Evolutionary conservation across 2,888 invertebrate species (phyloP), one percentile per base, ranked within the genome.

Genomic region (Aphodius granarius): DNA sequence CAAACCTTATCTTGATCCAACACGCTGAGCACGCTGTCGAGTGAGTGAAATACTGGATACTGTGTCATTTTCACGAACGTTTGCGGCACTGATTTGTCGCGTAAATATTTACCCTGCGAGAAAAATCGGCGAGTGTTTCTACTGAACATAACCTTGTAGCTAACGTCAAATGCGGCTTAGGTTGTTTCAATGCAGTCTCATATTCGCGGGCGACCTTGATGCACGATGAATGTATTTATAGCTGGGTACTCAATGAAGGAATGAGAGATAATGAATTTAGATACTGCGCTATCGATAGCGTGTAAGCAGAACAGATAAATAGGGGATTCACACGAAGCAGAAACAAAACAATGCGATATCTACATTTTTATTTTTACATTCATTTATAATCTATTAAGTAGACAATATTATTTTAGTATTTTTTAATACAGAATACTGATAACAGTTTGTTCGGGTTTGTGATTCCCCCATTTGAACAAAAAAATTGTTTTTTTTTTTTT

Each of bases 1-100:
- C 74, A 75, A 77, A 82, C 82, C 72, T 81, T 77, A 71, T 76
- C 77, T 72, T 81, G 78, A 71, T 80, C 79, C 21, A 84, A 77
- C 63, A 81, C 72, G 13, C 79, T 75, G 13, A 82, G 66, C 17
- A 83, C 78, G 13, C 82, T 76, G 20, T 81, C 78, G 13, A 83
- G 75, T 5, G 82, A 81, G 74, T 80, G 78, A 74, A 80, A 83
- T 22, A 83, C 76, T 9, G 16, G 43, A 43, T 43, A 43, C 43
- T 43, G 2, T 43, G 43, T 43, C 43, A 43, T 43, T 13, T 43
- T 43, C 1, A 0, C 1, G 13, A 43, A 43, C 43, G 43, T 43
- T 43, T 43, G 6, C 43, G 13, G 6, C 43, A 43, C 43, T 3
- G 43, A 43, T 43, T 3, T 43, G 43, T 43, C 13, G 9, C 43